These are phyloP conservation scores for Spisula subtruncata DNA, from an alignment of 2,888 invertebrate species.

Conservation along the genomic window DNA sequence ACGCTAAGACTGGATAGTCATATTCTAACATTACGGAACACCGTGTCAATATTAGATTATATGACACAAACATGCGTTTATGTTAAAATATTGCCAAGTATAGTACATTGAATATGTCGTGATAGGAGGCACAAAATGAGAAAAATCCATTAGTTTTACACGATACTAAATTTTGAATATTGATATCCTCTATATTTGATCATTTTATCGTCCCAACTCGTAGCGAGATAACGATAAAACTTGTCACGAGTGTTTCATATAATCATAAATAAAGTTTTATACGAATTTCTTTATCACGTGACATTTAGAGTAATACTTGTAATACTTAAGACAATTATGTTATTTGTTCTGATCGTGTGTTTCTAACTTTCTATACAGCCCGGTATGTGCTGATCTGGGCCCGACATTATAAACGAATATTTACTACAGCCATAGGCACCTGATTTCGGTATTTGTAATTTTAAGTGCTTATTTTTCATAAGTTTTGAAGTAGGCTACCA, in stretches of 20 bases:
- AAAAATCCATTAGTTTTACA: slow-evolving; percentile 1
- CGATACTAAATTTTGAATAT: slow-evolving; percentile 1
- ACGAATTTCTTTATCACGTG: background rate
- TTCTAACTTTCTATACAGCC: too few relatives aligned
- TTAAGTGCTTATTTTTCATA: too few relatives aligned
- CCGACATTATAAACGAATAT: too few relatives aligned
- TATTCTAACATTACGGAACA: too few relatives aligned
- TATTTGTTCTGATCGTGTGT: background rate
- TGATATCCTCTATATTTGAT: background rate
- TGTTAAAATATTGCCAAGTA: too few relatives aligned
- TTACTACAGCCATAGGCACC: too few relatives aligned
- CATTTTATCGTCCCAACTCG: background rate
- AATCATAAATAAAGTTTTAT: slow-evolving; percentile 20
- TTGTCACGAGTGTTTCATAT: background rate
- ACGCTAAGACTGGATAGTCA: too few relatives aligned
- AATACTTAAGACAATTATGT: slow-evolving; percentile 17
- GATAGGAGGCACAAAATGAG: background rate
- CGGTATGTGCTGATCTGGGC: too few relatives aligned
- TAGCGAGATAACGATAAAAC: background rate
- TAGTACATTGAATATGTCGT: background rate
- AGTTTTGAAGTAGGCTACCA: too few relatives aligned
- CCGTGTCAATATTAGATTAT: too few relatives aligned
- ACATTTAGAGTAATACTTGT: background rate
- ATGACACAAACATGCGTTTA: too few relatives aligned
- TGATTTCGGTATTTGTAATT: too few relatives aligned